Evolutionary conservation across 2,888 invertebrate genomes (phyloP).

Genomic region (Megamerina dolium): DNA sequence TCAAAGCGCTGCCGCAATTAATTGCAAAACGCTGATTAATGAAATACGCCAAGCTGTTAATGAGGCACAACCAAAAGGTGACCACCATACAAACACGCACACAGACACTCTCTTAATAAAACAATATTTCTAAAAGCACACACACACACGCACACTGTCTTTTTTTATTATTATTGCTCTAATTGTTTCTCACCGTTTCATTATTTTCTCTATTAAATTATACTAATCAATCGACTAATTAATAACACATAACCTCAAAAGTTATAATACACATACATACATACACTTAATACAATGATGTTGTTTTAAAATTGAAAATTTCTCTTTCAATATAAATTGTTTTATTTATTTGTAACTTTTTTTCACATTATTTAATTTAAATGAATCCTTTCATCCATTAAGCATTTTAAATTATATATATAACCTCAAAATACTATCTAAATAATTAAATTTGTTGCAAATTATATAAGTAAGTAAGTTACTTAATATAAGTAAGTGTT

Average conservation of each 20-base stretch:
- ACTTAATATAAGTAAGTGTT: neutral
- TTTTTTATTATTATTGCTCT: neutral
- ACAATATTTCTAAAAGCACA: too few relatives aligned
- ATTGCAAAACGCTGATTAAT: slow-evolving; percentile 76
- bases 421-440: neutral
- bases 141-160: too few relatives aligned
- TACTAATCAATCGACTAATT: too few relatives aligned
- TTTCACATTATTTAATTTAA: neutral
- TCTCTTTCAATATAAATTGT: neutral
- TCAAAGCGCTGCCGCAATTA: slow-evolving; percentile 61
- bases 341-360: slow-evolving; percentile 1
- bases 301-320: too few relatives aligned
- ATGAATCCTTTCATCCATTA: neutral
- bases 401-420: neutral
- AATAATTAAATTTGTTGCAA: neutral
- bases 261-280: neutral
- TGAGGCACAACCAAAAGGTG: slow-evolving; percentile 83
- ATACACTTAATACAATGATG: neutral
- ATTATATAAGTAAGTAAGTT: neutral
- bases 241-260: too few relatives aligned
- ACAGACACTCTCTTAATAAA: slow-evolving; percentile 6
- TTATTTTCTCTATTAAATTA: too few relatives aligned
- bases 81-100: slow-evolving; percentile 18
- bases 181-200: too few relatives aligned
- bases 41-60: slow-evolving; percentile 84